Base-by-base conservation (phyloP, 2,113 vertebrate genomes). In the Odocoileus hemionus region DNA sequence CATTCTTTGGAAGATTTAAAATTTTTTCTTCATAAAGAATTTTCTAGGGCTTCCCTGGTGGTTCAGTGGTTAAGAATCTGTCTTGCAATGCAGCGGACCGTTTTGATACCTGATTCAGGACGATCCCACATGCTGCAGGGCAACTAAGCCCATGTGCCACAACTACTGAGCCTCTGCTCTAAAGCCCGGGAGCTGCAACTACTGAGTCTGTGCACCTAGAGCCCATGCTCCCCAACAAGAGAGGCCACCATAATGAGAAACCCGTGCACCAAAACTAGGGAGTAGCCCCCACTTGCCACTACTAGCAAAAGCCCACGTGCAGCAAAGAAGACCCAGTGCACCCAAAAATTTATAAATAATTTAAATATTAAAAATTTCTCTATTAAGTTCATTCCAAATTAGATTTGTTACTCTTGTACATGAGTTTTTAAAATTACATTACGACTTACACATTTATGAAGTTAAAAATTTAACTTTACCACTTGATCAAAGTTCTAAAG, bases 391-490 rank as follows among this genome's bases (percentile, higher is more conserved):
- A 95, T 26, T 70, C 57, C 93, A 80, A 84, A 93, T 90, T 55
- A 70, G 7, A 90, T 74, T 67, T 54, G 58, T 82, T 89, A 57
- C 17, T 93, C 17, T 88, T 96, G 26, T 70, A 23, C 45, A 70
- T 78, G 26, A 19, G 16, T 64, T 74, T 94, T 67, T 43, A 12
- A 19, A 50, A 89, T 67, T 91, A 79, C 7, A 96, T 90, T 96
- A 94, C 2, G 64, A 93, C 54, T 84, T 87, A 55, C 93, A 91
- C 52, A 79, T 33, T 64, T 28, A 45, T 1, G 54, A 39, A 58
- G 23, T 28, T 54, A 96, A 88, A 95, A 55, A 4, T 52, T 91
- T 94, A 90, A 97, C 64, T 87, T 60, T 79, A 87, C 45, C 61
- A 88, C 14, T 82, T 94, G 30, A 82, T 86, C 57, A 86, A 91